Evolutionary conservation across 92 coral and sea anemone genomes (phyloP).

Genomic region (Zoanthus gigantus): DNA sequence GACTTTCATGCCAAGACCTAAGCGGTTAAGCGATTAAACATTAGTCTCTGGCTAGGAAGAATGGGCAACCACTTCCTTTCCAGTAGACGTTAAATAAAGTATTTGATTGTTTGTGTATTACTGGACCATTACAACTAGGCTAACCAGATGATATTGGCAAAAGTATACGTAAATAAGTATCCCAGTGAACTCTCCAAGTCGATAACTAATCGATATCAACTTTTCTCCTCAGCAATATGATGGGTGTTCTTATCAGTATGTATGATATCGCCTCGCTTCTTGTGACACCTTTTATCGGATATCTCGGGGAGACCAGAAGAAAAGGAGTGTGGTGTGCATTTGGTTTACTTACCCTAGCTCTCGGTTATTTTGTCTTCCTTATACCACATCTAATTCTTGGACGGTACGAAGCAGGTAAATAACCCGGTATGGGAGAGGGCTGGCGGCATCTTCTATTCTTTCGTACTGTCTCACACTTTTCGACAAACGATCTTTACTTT

Average conservation of each 20-base stretch:
- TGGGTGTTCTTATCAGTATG: constrained; percentile 55
- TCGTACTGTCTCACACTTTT: not conserved
- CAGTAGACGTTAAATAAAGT: too few species aligned
- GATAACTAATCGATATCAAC: too few species aligned
- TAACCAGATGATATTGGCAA: too few species aligned
- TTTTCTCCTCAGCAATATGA: constrained; percentile 27
- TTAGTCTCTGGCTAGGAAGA: too few species aligned
- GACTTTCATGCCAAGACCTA: too few species aligned
- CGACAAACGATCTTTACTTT: not conserved
- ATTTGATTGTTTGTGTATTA: too few species aligned
- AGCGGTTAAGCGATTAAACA: too few species aligned
- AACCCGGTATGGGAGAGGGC: not conserved
- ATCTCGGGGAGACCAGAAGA: constrained; percentile 53
- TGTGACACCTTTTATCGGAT: constrained; percentile 49
- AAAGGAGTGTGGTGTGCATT: constrained; percentile 52
- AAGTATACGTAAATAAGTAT: too few species aligned
- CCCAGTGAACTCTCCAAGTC: too few species aligned
- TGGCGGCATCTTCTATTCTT: not conserved
- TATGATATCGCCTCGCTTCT: constrained; percentile 48
- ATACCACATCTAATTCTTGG: constrained; percentile 57
- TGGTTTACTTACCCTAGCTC: constrained; percentile 30
- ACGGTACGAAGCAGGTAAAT: constrained; percentile 47
- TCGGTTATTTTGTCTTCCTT: constrained; percentile 42
- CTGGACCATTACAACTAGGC: too few species aligned
- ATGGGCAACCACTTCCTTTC: too few species aligned